Evolutionary conservation across 2,888 invertebrate species (phyloP).

Genomic region (Osedax frankpressi): DNA sequence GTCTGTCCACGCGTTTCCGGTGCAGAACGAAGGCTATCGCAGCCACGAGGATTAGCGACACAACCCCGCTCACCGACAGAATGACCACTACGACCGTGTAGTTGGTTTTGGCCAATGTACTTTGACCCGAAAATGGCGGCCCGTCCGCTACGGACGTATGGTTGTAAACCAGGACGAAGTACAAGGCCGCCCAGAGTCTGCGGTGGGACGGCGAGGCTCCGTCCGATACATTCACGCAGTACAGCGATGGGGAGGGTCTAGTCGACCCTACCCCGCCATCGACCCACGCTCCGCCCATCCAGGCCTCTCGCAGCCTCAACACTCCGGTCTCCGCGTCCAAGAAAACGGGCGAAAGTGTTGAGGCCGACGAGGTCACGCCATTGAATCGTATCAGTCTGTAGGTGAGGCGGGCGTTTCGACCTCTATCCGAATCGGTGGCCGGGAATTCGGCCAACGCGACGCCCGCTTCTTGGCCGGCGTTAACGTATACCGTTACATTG

Average conservation of each 20-base stretch:
- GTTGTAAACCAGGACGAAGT: background rate
- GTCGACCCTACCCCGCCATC: background rate
- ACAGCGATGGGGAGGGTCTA: background rate
- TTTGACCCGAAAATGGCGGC: background rate
- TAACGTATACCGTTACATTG: background rate
- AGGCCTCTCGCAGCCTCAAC: background rate
- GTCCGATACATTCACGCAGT: background rate
- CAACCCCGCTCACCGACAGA: background rate
- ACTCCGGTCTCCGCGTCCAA: background rate
- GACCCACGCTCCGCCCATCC: background rate
- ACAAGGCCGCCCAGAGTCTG: background rate
- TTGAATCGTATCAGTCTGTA: too few relatives aligned
- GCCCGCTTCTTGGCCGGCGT: background rate
- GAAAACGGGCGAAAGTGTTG: too few relatives aligned
- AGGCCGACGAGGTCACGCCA: too few relatives aligned
- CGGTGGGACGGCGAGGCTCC: background rate
- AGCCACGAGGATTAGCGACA: background rate
- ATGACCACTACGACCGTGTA: background rate
- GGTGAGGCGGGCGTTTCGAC: background rate
- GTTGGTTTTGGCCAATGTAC: background rate
- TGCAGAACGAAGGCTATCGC: background rate
- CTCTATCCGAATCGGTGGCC: background rate
- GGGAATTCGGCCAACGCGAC: background rate
- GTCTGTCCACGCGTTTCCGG: background rate
- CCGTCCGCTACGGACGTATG: background rate